Percentiles rank a stretch among this genome's conserved stretches.
phyloP scores from a whole-genome alignment of 2,797 vertebrate genomes.

The Ptychadena robeensis region DNA sequence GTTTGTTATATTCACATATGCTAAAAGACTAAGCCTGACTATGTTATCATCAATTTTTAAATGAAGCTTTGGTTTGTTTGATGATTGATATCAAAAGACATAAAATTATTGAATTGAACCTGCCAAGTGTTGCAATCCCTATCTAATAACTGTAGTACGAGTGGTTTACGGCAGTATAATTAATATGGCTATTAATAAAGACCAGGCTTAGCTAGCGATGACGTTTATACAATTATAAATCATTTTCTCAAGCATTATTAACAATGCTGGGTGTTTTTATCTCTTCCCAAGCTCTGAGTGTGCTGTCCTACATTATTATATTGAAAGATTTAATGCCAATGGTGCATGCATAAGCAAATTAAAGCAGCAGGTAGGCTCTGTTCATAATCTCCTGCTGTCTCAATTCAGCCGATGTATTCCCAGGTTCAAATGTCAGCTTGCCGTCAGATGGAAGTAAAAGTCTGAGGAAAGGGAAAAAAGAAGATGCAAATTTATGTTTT shows the following conservation, averaged over 20 bases:
- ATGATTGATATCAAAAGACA: conserved; percentile 70
- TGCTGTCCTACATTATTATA: conserved; percentile 64
- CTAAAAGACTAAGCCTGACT: not conserved
- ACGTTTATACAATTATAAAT: conserved; percentile 75
- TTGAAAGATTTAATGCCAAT: conserved; percentile 62
- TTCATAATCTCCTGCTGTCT: not conserved
- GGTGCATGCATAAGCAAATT: conserved; percentile 51
- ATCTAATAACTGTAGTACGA: conserved; percentile 74
- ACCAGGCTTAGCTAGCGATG: conserved; percentile 69
- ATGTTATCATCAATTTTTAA: conserved; percentile 68
- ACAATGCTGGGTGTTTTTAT: conserved; percentile 70
- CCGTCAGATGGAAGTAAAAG: not conserved
- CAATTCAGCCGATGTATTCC: not conserved
- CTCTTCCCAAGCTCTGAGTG: conserved; percentile 62
- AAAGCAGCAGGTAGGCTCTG: conserved; percentile 39
- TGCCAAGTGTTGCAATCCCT: conserved; percentile 68
- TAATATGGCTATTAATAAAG: conserved; percentile 81
- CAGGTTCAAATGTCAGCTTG: conserved; percentile 18
- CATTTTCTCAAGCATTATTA: conserved; percentile 65
- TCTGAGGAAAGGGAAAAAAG: not conserved
- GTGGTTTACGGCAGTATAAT: conserved; percentile 77
- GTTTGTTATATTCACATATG: conserved; percentile 50
- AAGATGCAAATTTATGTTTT: not conserved
- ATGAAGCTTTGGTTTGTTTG: conserved; percentile 64
- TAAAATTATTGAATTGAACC: conserved; percentile 73